Percentiles rank a stretch among this genome's conserved stretches.
Evolutionary conservation across 2,888 invertebrate species (phyloP).

Genomic region (Norana najaformis): DNA sequence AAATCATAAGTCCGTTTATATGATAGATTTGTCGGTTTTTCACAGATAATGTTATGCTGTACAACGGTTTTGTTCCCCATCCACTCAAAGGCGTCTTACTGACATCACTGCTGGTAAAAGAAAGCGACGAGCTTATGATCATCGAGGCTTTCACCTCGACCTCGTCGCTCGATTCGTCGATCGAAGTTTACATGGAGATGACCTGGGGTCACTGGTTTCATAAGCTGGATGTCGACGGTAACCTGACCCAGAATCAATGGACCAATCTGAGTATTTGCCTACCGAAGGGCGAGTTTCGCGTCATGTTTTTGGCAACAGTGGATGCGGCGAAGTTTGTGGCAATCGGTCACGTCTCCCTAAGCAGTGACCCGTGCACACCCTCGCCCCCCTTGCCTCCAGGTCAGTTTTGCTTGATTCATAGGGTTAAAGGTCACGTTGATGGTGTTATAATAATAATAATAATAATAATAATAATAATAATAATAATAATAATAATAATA

Average conservation of each 20-base stretch:
- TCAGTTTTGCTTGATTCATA: too few relatives aligned
- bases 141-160: background rate
- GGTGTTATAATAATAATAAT: too few relatives aligned
- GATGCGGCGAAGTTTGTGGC: conserved; percentile 1
- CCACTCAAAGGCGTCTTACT: conserved; percentile 1
- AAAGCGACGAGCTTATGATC: background rate
- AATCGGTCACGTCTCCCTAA: conserved; percentile 21
- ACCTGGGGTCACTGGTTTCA: background rate
- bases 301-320: background rate
- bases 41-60: conserved; percentile 16
- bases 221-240: background rate
- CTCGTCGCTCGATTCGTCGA: background rate
- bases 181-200: background rate
- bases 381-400: background rate
- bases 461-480: too few relatives aligned
- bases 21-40: background rate
- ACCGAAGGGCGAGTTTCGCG: background rate
- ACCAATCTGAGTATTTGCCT: background rate
- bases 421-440: too few relatives aligned
- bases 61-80: background rate
- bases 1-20: too few relatives aligned
- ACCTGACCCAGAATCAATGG: background rate
- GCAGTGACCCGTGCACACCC: background rate
- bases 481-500: too few relatives aligned
- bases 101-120: background rate